phyloP scores from a whole-genome alignment of 2,888 invertebrate species.

The Eristalis arbustorum region DNA sequence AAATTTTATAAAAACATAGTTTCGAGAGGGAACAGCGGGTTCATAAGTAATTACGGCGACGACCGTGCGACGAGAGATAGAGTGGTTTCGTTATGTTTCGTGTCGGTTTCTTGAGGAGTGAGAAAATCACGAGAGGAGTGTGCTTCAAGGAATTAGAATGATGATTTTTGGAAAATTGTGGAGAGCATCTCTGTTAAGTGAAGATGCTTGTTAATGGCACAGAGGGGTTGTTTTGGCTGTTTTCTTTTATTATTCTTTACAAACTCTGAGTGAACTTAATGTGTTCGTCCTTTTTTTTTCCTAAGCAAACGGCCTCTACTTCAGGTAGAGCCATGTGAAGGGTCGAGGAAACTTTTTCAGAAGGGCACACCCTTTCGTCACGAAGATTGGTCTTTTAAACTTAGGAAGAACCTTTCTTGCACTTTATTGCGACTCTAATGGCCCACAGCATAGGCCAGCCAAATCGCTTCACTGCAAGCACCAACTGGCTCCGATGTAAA shows the following conservation, averaged over 20 bases:
- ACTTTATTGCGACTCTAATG: too few species aligned
- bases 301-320: too few species aligned
- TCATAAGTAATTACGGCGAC: slow-evolving; percentile 48
- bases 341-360: too few species aligned
- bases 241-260: neutral
- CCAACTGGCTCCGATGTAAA: too few species aligned
- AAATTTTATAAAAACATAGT: neutral
- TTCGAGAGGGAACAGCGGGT: slow-evolving; percentile 6
- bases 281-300: neutral
- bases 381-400: too few species aligned
- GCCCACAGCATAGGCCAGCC: too few species aligned
- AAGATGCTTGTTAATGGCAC: neutral
- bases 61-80: neutral
- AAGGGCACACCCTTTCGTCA: too few species aligned
- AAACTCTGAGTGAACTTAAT: neutral
- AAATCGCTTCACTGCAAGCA: too few species aligned
- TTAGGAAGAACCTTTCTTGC: too few species aligned
- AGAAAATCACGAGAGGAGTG: neutral
- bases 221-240: neutral
- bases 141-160: neutral
- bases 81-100: neutral
- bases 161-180: neutral
- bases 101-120: neutral
- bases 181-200: neutral
- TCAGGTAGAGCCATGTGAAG: too few species aligned